Conservation (phyloP, 1,140 invertebrate genomes). For the Pinna nobilis region DNA sequence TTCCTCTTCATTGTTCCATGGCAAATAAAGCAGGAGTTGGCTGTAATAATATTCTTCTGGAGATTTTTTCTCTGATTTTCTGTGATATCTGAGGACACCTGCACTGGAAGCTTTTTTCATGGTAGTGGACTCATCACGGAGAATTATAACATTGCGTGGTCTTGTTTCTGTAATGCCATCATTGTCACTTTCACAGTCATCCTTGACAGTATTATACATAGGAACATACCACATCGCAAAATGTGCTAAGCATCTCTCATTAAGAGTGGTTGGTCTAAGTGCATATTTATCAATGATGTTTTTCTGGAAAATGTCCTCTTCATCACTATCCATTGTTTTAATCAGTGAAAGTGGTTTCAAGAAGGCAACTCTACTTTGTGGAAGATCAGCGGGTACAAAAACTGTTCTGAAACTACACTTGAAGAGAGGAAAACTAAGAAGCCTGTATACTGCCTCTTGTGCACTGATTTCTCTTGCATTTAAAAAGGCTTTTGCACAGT, state of each 20-base stretch:
- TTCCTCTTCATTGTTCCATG: constrained; percentile 34
- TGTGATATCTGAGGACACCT: constrained; percentile 31
- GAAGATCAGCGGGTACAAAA: constrained; percentile 35
- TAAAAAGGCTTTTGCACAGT: constrained; percentile 34
- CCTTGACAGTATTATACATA: not conserved
- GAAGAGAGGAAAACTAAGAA: constrained; percentile 42
- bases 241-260: constrained; percentile 25
- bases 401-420: constrained; percentile 29
- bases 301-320: constrained; percentile 26
- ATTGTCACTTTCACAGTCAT: not conserved
- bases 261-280: constrained; percentile 19
- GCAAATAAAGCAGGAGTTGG: constrained; percentile 29
- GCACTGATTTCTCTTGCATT: constrained; percentile 45
- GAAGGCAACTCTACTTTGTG: constrained; percentile 19
- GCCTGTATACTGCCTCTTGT: constrained; percentile 47
- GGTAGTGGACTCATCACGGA: constrained; percentile 14
- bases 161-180: not conserved
- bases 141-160: not conserved
- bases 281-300: constrained; percentile 37
- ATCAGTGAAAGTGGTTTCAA: constrained; percentile 23
- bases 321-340: constrained; percentile 26
- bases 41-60: constrained; percentile 23
- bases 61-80: constrained; percentile 29
- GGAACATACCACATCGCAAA: constrained; percentile 29
- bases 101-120: constrained; percentile 33